phyloP scores from a whole-genome alignment of 2,113 vertebrate genomes.

The Pelecanus crispus region DNA sequence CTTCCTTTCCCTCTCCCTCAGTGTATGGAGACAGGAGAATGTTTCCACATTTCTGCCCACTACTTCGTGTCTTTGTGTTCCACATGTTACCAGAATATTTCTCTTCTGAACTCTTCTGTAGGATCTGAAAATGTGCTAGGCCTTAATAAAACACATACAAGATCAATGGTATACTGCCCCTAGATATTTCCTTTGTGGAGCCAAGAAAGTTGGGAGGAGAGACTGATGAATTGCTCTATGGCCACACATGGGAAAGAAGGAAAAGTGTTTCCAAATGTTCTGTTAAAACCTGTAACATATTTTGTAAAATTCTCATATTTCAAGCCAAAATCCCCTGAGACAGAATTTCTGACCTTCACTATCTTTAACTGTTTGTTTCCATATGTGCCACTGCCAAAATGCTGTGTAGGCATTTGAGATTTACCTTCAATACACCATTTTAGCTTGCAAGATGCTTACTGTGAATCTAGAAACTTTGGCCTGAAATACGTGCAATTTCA shows the following conservation, averaged over 20 bases:
- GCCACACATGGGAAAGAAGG: neutral
- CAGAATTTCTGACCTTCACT: neutral
- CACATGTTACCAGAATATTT: neutral
- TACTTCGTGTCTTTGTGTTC: neutral
- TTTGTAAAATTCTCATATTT: constrained; percentile 6
- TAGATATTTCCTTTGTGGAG: neutral
- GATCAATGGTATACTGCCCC: neutral
- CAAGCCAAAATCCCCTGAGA: constrained; percentile 7
- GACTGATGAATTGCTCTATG: neutral
- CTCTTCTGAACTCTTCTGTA: neutral
- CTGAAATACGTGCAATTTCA: neutral
- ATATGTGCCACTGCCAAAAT: neutral
- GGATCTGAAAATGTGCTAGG: neutral
- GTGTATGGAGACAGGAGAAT: neutral
- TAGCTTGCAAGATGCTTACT: neutral
- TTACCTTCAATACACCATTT: neutral
- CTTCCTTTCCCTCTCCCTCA: neutral
- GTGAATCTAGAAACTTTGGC: neutral
- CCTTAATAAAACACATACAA: neutral
- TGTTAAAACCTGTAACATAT: neutral
- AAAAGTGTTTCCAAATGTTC: constrained; percentile 46
- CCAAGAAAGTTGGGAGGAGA: neutral
- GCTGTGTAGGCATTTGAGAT: neutral
- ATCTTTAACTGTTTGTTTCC: neutral
- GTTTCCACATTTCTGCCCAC: neutral